Percentiles rank a stretch among this genome's conserved stretches.
Conservation (phyloP, 2,888 invertebrate species). For the Idaea aversata region DNA sequence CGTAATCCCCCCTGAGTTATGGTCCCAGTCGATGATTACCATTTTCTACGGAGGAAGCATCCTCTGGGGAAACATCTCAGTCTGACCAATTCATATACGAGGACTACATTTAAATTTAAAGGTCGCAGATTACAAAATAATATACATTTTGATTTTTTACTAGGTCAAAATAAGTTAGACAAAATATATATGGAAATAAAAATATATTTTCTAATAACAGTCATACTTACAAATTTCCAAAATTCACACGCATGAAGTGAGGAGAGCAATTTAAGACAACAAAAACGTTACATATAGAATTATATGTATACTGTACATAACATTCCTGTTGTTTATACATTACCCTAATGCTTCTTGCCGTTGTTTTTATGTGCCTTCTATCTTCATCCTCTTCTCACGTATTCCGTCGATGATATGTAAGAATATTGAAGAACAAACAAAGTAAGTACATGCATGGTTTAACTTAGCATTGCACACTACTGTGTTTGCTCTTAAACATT, state of each 20-base stretch:
- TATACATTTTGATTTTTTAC: no score
- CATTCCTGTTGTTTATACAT: constrained; percentile 80
- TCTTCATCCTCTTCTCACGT: constrained; percentile 27
- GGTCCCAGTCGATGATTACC: no score
- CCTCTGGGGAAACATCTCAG: no score
- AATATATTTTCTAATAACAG: no score
- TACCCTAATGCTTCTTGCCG: constrained; percentile 60
- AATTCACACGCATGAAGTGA: constrained; percentile 35
- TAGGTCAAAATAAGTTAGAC: no score
- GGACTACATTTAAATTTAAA: no score
- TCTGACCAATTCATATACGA: no score
- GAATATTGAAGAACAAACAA: constrained; percentile 77
- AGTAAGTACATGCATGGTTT: constrained; percentile 78
- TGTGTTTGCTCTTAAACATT: constrained; percentile 78
- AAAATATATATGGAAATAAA: no score
- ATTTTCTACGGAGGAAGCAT: no score
- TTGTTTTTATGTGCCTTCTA: constrained; percentile 45
- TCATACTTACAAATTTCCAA: not conserved
- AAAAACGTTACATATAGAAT: constrained; percentile 81
- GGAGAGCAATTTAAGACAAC: constrained; percentile 80
- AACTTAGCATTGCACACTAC: constrained; percentile 79
- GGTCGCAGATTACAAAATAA: no score
- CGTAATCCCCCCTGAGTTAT: no score
- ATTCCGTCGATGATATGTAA: constrained; percentile 30
- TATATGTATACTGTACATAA: constrained; percentile 78